Base-by-base conservation (phyloP, 1,140 invertebrate genomes). In the Druon quercuslanigerum region DNA sequence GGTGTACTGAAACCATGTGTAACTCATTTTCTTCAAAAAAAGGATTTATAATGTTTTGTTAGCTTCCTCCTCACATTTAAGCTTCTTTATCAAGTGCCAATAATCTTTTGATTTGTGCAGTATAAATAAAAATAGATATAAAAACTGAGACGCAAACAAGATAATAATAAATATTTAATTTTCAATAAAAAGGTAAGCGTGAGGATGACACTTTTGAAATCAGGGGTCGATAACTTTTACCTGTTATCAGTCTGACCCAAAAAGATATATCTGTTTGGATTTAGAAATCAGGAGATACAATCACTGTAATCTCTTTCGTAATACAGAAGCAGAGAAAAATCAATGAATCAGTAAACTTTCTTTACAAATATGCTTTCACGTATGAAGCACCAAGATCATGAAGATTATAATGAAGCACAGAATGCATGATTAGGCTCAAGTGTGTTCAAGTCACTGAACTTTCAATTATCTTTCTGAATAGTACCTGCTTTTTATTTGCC, bases 261-360 rank as follows among this genome's bases (percentile, higher is more conserved):
- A 66, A 40, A 66, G 60, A 66, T 66, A 66, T 16, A 66, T 33
- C 60, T 66, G 14, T 66, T 66, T 66, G 60, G n/a, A 14, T 40
- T 66, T 66, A 66, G 25, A 66, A 40, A 66, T 40, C 60, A n/a
- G 60, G 7, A 46, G 40, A 46, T 46, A 46, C 40, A 46, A 46
- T 46, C 40, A 46, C 40, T 40, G 60, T 66, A 66, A 66, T 66
- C 60, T 66, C 40, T 66, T 66, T 66, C 60, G 60, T 40, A 66
- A 66, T 66, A 25, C 60, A 66, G 60, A 66, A 66, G 60, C 60
- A 33, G 25, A 40, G 20, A 66, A 66, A 66, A 66, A 66, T 66
- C 60, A 66, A 66, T 66, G 25, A 40, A 66, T 66, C 60, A 66
- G 60, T 66, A 25, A 16, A 66, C 60, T 66, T 66, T 25, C 60